Evolutionary conservation across 1,140 invertebrate genomes (phyloP).

Genomic region (Cyclargus thomasi): DNA sequence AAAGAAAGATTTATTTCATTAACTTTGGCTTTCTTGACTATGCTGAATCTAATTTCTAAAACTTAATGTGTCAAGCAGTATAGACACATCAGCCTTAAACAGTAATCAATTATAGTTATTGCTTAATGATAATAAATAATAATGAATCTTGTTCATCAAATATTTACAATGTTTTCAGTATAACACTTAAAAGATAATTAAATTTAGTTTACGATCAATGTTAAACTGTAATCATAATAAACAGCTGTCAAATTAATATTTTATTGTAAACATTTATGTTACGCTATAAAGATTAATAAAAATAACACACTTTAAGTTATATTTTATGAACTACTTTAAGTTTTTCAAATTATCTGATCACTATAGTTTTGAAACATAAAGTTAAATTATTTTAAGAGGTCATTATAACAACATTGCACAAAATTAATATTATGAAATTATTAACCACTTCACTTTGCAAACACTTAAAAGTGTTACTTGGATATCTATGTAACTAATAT

Average conservation of each 20-base stretch:
- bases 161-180: not conserved
- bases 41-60: too few relatives aligned
- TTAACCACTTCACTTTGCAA: too few relatives aligned
- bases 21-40: too few relatives aligned
- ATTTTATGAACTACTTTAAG: not conserved
- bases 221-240: conserved; percentile 6
- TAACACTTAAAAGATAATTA: not conserved
- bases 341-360: not conserved
- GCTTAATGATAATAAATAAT: not conserved
- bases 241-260: conserved; percentile 19
- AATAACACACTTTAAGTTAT: not conserved
- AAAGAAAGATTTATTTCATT: too few relatives aligned
- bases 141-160: not conserved
- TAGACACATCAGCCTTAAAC: not conserved
- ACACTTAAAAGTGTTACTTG: too few relatives aligned
- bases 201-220: conserved; percentile 7
- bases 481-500: too few relatives aligned
- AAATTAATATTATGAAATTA: too few relatives aligned
- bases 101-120: too few relatives aligned
- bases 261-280: conserved; percentile 16
- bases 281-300: conserved; percentile 15
- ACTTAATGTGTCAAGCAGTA: too few relatives aligned
- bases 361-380: not conserved
- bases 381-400: not conserved
- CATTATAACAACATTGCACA: too few relatives aligned